A percentile compares a stretch with the other conserved stretches of the same genome.
phyloP scores from a whole-genome alignment of 2,797 vertebrate species.

The Schizopygopsis malacanthus region DNA sequence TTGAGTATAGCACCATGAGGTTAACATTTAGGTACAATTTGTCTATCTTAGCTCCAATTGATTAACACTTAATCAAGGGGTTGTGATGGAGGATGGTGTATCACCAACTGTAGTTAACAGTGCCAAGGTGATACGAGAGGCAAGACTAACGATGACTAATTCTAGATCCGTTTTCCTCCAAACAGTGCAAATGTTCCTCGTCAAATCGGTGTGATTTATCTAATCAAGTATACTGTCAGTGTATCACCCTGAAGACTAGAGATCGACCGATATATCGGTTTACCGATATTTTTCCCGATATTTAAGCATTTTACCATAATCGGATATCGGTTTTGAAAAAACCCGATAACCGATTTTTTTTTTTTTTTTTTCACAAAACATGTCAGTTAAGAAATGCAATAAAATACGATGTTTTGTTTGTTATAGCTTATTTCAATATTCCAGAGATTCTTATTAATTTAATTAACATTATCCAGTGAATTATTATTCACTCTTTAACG shows the following conservation, averaged over 20 bases:
- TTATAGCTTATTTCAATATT: no score
- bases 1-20: constrained; percentile 44
- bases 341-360: no score
- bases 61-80: constrained; percentile 46
- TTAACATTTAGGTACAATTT: constrained; percentile 51
- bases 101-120: constrained; percentile 47
- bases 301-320: no score
- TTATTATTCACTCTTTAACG: no score
- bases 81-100: constrained; percentile 19
- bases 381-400: no score
- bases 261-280: no score
- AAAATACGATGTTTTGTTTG: no score
- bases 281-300: no score
- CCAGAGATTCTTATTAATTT: no score
- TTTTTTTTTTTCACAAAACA: no score
- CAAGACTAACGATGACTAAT: constrained; percentile 47
- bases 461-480: no score
- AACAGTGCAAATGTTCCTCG: background rate
- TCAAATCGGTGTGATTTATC: background rate
- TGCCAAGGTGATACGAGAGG: constrained; percentile 7
- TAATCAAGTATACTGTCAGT: background rate
- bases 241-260: background rate
- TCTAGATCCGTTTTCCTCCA: constrained; percentile 4
- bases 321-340: no score
- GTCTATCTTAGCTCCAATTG: constrained; percentile 37